Conservation (phyloP, 2,888 invertebrate species). For the Phymatocera aterrima region DNA sequence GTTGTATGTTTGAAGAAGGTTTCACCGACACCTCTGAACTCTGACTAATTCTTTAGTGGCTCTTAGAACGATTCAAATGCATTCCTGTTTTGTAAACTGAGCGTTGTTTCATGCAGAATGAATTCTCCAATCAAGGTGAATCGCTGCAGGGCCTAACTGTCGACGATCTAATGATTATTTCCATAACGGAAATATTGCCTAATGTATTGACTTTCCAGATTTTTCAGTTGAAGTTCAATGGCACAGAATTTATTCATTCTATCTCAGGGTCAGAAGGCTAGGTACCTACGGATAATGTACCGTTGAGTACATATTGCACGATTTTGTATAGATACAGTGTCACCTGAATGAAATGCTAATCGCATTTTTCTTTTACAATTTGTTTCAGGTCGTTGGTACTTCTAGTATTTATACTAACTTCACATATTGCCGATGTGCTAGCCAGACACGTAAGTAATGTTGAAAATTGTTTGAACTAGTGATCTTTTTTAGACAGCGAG, state of each 20-base stretch:
- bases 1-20: not conserved
- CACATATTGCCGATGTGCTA: conserved; percentile 76
- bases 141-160: not conserved
- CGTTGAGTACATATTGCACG: conserved; percentile 18
- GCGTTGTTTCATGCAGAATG: not conserved
- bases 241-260: conserved; percentile 21
- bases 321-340: not conserved
- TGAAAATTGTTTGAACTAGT: not conserved
- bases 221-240: conserved; percentile 26
- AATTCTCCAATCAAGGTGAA: not conserved
- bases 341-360: not conserved
- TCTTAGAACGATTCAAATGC: not conserved
- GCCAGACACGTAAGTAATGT: conserved; percentile 81
- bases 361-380: conserved; percentile 58
- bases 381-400: conserved; percentile 81
- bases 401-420: conserved; percentile 77
- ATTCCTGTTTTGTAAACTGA: not conserved
- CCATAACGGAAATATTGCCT: not conserved
- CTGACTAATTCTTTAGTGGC: not conserved
- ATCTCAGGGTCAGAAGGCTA: not conserved
- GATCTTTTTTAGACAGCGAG: not conserved
- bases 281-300: conserved; percentile 5
- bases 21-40: not conserved
- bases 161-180: not conserved
- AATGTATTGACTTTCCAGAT: conserved; percentile 26